Base-by-base conservation (phyloP, 2,888 invertebrate species). In the Aromia moschata region DNA sequence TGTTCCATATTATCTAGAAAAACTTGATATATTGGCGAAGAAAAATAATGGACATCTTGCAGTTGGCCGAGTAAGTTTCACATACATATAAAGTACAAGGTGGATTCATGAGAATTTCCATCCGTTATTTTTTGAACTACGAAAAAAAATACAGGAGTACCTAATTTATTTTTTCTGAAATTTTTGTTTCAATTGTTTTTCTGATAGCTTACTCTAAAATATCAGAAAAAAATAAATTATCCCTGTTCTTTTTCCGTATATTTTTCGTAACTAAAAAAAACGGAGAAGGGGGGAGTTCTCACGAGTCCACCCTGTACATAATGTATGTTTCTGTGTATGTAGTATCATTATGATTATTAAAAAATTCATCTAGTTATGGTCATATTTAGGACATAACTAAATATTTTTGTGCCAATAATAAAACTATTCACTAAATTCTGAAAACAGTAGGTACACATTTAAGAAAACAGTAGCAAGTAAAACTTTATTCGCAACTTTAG, bases 41-140 rank as follows among this genome's bases (percentile, higher is more conserved):
- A 82, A 84, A 56, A 87, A 87, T 71, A 83, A 82, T 10, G 88
- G 88, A 10, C 84, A 86, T 70, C 81, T 88, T 60, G 86, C 83
- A 63, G 78, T 83, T 69, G 81, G 80, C 68, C 65, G 65, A 30
- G 72, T 75, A 66, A 68, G 67, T 69, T 20, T 11, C 17, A 12
- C 11, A 25, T n/a, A n/a, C n/a, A n/a, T n/a, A n/a, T n/a, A n/a
- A n/a, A n/a, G n/a, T n/a, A n/a, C n/a, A n/a, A n/a, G n/a, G n/a
- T n/a, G n/a, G n/a, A n/a, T n/a, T n/a, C n/a, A n/a, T n/a, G n/a
- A n/a, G n/a, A 20, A n/a, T 14, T 59, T 36, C 15, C 16, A 3
- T 11, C 3, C 14, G 14, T 20, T 17, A 12, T 4, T 44, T 5
- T 12, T 18, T 12, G 3, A 12, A 12, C 15, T 15, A 1, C 1